phyloP scores from a whole-genome alignment of 2,113 vertebrate genomes.

The Marmota monax region DNA sequence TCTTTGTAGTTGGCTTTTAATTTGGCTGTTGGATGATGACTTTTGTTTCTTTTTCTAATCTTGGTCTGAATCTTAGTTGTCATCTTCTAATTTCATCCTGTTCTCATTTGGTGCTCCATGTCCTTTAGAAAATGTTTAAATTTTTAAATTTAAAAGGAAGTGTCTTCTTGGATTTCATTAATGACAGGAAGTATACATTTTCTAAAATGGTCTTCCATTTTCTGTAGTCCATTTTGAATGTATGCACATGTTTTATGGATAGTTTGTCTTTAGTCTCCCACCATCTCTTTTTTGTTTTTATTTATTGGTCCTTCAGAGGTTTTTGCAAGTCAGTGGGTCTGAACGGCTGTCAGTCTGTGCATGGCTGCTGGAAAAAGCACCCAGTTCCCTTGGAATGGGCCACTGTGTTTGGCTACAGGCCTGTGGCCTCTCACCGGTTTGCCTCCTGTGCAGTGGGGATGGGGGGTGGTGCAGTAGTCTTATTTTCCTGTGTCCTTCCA shows the following conservation, averaged over 20 bases:
- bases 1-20: background rate
- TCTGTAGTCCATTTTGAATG: constrained; percentile 26
- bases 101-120: constrained; percentile 44
- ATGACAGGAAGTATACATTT: background rate
- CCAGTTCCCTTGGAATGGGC: too few relatives aligned
- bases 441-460: background rate
- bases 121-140: constrained; percentile 28
- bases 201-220: background rate
- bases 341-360: background rate
- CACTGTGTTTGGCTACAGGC: background rate
- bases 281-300: background rate
- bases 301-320: background rate
- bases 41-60: constrained; percentile 32
- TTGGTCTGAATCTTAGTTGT: background rate
- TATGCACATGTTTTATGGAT: background rate
- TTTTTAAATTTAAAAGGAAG: constrained; percentile 30
- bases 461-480: background rate
- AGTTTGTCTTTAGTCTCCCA: background rate
- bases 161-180: constrained; percentile 8
- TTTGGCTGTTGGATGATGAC: background rate
- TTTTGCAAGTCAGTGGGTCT: background rate
- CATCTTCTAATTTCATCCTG: constrained; percentile 37
- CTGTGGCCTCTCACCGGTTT: background rate
- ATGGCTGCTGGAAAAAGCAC: background rate
- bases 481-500: background rate